Percentiles rank a stretch among this genome's conserved stretches.
These are phyloP conservation scores for Drosophila leonis DNA, from an alignment of 2,888 invertebrate species.

Conservation along the genomic window DNA sequence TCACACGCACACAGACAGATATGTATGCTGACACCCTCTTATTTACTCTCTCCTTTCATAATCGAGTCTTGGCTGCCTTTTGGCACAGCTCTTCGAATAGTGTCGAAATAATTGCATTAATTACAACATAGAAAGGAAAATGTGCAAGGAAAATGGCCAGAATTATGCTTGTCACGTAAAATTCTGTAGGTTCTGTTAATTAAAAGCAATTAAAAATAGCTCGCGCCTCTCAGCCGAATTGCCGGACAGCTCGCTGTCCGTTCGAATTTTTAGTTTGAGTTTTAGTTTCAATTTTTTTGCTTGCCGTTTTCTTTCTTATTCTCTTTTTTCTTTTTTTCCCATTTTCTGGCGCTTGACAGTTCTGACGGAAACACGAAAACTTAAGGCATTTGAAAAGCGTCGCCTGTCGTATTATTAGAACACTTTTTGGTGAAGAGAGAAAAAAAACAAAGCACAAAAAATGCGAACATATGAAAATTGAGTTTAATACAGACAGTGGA, in stretches of 20 bases:
- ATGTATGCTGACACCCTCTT: not conserved
- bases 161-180: slow-evolving; percentile 71
- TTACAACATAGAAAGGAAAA: slow-evolving; percentile 30
- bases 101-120: slow-evolving; percentile 40
- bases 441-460: not conserved
- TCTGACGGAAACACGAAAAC: slow-evolving; percentile 67
- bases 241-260: slow-evolving; percentile 52
- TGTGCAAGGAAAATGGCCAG: slow-evolving; percentile 20
- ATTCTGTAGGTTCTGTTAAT: slow-evolving; percentile 69
- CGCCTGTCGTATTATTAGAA: slow-evolving; percentile 48
- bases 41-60: slow-evolving; percentile 1
- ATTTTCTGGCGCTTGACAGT: slow-evolving; percentile 46
- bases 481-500: slow-evolving; percentile 35
- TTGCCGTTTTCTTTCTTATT: not conserved
- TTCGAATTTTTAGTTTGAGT: slow-evolving; percentile 33
- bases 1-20: not conserved
- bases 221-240: slow-evolving; percentile 48
- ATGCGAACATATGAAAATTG: slow-evolving; percentile 38
- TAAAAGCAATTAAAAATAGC: slow-evolving; percentile 80
- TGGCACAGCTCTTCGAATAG: slow-evolving; percentile 20
- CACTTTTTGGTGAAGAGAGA: slow-evolving; percentile 25
- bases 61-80: slow-evolving; percentile 7
- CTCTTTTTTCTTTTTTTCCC: not conserved
- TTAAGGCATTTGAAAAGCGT: slow-evolving; percentile 68
- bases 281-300: slow-evolving; percentile 27